phyloP scores from a whole-genome alignment of 2,113 vertebrate genomes.

The Centropristis striata region DNA sequence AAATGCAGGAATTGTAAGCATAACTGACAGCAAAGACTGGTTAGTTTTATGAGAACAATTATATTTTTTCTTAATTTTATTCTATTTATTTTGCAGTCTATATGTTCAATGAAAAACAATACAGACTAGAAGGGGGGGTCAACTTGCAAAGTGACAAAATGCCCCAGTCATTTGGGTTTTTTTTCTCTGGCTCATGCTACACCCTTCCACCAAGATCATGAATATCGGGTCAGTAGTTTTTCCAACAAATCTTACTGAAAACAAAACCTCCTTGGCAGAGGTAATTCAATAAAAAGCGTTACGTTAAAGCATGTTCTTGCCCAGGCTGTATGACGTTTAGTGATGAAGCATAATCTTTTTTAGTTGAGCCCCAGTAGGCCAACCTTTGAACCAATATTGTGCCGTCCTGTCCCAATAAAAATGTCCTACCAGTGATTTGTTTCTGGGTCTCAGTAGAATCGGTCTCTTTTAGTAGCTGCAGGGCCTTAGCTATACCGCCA shows the following conservation, averaged over 20 bases:
- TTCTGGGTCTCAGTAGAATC: constrained; percentile 90
- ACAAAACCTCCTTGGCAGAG: too few relatives aligned
- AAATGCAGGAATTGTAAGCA: background rate
- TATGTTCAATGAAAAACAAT: background rate
- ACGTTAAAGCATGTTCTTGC: background rate
- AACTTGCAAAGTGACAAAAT: too few relatives aligned
- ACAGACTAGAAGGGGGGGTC: too few relatives aligned
- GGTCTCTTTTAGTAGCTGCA: constrained; percentile 87
- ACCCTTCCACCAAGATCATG: too few relatives aligned
- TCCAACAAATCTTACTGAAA: too few relatives aligned
- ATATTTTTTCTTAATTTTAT: background rate
- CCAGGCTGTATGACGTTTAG: background rate
- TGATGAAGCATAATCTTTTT: background rate
- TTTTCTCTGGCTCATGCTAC: too few relatives aligned
- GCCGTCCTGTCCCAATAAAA: background rate
- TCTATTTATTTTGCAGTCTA: background rate
- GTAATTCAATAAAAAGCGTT: too few relatives aligned
- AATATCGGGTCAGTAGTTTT: too few relatives aligned
- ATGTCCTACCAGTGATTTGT: constrained; percentile 90
- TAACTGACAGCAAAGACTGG: background rate
- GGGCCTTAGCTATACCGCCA: constrained; percentile 87
- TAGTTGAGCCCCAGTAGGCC: background rate
- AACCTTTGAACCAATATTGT: background rate
- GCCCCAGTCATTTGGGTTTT: too few relatives aligned
- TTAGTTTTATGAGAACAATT: background rate